Evolutionary conservation across 2,113 vertebrate species (phyloP).

Genomic region (Pseudorectes ferrugineus): DNA sequence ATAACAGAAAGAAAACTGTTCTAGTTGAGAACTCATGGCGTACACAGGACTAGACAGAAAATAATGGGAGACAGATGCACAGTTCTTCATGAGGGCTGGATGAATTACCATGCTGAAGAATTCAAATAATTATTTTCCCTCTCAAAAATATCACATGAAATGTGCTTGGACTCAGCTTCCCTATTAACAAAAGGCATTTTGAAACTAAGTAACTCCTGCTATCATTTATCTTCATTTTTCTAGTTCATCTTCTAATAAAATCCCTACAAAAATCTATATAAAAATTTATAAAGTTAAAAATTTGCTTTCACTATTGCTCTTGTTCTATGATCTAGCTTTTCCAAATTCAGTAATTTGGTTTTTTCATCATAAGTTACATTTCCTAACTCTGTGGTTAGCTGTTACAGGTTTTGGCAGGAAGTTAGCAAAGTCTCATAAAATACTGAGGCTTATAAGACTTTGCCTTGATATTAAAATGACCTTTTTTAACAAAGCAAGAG

Average conservation of each 20-base stretch:
- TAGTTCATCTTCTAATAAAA: background rate
- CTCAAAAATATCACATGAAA: background rate
- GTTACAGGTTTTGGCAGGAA: background rate
- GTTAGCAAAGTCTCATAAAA: background rate
- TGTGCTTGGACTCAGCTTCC: background rate
- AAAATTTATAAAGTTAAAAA: background rate
- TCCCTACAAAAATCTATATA: background rate
- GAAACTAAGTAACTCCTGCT: background rate
- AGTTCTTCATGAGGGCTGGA: background rate
- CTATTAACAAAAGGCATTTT: background rate
- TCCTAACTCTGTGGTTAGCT: background rate
- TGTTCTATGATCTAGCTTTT: background rate
- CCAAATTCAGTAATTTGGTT: background rate
- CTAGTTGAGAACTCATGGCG: background rate
- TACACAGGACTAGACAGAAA: background rate
- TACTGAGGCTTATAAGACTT: background rate
- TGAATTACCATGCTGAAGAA: background rate
- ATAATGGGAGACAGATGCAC: background rate
- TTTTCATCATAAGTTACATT: background rate
- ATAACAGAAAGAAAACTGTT: background rate
- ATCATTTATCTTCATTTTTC: background rate
- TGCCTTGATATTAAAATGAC: slow-evolving; percentile 5
- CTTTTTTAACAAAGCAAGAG: background rate
- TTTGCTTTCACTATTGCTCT: background rate
- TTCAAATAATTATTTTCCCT: background rate